Evolutionary conservation across 2,113 vertebrate species (phyloP).

Genomic region (Castor canadensis): DNA sequence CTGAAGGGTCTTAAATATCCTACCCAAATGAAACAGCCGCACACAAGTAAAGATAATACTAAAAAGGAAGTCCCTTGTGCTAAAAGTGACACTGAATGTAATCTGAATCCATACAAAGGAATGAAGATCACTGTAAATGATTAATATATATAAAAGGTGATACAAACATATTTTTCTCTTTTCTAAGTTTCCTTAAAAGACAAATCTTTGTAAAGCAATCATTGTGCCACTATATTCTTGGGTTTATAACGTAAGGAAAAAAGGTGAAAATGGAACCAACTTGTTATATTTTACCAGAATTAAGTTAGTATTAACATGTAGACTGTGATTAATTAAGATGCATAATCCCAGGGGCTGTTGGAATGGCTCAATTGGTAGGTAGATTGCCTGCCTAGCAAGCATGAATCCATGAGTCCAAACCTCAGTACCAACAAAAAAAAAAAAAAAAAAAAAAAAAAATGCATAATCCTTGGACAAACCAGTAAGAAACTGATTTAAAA

Average conservation of each 20-base stretch:
- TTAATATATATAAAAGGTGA: not conserved
- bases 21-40: not conserved
- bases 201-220: not conserved
- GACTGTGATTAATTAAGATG: not conserved
- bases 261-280: not conserved
- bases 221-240: not conserved
- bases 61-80: not conserved
- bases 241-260: not conserved
- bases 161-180: not conserved
- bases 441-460: no score
- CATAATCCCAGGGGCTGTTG: no score
- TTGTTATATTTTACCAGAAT: not conserved
- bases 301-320: not conserved
- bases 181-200: constrained; percentile 1
- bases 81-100: not conserved
- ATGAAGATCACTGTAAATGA: not conserved
- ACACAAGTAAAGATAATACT: not conserved
- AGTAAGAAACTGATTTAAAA: not conserved
- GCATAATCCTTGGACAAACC: not conserved
- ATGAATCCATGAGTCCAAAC: no score
- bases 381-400: no score
- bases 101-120: not conserved
- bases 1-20: not conserved
- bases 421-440: no score
- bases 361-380: no score